Percentiles rank a stretch among this genome's conserved stretches.
phyloP scores from a whole-genome alignment of 2,888 invertebrate species.

The Tinea pellionella region DNA sequence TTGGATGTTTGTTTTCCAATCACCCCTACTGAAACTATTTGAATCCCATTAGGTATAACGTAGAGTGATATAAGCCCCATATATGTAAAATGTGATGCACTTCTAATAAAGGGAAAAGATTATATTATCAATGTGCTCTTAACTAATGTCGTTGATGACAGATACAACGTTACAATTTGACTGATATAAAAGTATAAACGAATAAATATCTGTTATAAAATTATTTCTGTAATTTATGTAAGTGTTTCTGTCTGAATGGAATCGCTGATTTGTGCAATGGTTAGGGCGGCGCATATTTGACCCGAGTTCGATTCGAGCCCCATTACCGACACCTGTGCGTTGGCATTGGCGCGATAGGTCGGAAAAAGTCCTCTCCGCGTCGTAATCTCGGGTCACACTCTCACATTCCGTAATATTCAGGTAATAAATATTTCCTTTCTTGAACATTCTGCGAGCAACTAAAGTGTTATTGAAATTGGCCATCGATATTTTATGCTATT shows the following conservation, averaged over 20 bases:
- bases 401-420: constrained; percentile 50
- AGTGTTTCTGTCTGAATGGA: neutral
- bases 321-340: constrained; percentile 58
- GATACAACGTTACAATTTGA: too few relatives aligned
- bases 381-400: constrained; percentile 44
- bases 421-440: constrained; percentile 54
- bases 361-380: constrained; percentile 32
- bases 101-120: too few relatives aligned
- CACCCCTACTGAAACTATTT: too few relatives aligned
- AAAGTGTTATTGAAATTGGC: constrained; percentile 48
- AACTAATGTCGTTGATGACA: too few relatives aligned
- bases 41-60: too few relatives aligned
- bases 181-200: too few relatives aligned
- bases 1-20: too few relatives aligned
- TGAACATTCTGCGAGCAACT: constrained; percentile 43
- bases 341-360: constrained; percentile 31
- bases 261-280: constrained; percentile 6
- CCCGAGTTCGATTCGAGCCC: constrained; percentile 33
- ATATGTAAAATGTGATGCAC: too few relatives aligned
- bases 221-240: neutral
- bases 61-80: too few relatives aligned
- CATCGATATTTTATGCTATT: constrained; percentile 35
- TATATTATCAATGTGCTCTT: too few relatives aligned
- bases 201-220: too few relatives aligned
- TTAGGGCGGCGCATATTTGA: neutral